phyloP scores from a whole-genome alignment of 1,140 invertebrate genomes.

The Uloborus diversus region DNA sequence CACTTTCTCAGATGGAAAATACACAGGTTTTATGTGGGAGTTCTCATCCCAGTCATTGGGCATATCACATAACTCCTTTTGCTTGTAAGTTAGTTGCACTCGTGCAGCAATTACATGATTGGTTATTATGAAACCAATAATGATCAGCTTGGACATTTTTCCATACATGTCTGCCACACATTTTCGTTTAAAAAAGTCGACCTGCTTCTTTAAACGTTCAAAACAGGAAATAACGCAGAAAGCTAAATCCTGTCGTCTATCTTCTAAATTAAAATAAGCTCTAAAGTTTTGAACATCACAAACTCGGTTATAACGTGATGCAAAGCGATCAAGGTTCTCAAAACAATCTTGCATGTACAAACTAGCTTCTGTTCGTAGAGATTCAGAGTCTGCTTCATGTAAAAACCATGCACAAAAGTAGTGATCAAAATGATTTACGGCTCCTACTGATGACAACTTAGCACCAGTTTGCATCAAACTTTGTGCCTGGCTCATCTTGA shows the following conservation, averaged over 20 bases:
- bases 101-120: slow-evolving; percentile 26
- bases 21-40: too few species aligned
- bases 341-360: slow-evolving; percentile 26
- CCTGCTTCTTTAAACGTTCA: not conserved
- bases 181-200: slow-evolving; percentile 16
- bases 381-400: slow-evolving; percentile 19
- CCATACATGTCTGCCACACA: slow-evolving; percentile 5
- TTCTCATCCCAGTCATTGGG: not conserved
- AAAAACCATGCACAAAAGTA: slow-evolving; percentile 40
- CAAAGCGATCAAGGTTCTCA: slow-evolving; percentile 10
- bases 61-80: slow-evolving; percentile 30
- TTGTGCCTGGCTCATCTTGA: not conserved
- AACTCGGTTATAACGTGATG: not conserved
- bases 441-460: not conserved
- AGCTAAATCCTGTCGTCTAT: slow-evolving; percentile 28
- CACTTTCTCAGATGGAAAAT: not conserved
- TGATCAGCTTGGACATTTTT: slow-evolving; percentile 19
- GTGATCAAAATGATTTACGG: slow-evolving; percentile 22
- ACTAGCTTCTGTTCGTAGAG: not conserved
- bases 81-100: slow-evolving; percentile 14
- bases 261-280: not conserved
- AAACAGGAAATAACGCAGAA: slow-evolving; percentile 1
- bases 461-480: not conserved
- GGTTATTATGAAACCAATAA: slow-evolving; percentile 30
- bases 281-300: not conserved